Conservation (phyloP, 2,113 vertebrate species). For the Galemys pyrenaicus region DNA sequence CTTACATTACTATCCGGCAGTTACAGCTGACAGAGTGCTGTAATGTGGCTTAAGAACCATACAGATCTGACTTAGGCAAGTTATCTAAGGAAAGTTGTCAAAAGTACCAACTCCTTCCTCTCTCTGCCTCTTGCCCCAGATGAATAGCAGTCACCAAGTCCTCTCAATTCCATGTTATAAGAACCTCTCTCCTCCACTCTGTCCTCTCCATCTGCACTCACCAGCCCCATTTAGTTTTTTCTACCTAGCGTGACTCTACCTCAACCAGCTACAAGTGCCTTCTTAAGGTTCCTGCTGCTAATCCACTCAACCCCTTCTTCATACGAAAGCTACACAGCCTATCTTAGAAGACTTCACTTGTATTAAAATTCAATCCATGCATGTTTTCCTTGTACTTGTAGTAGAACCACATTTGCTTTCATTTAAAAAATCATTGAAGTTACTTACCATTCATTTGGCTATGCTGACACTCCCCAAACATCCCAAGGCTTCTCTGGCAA, state of each 20-base stretch:
- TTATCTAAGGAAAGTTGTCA: not conserved
- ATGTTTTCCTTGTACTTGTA: not conserved
- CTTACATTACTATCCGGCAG: no score
- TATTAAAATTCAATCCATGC: not conserved
- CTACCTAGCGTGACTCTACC: not conserved
- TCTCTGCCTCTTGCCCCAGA: not conserved
- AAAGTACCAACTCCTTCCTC: not conserved
- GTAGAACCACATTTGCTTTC: not conserved
- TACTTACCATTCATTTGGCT: not conserved
- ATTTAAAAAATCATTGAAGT: not conserved
- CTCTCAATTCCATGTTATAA: not conserved
- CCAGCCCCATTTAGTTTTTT: not conserved
- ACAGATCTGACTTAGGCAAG: not conserved
- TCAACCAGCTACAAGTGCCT: not conserved
- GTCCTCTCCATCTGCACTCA: not conserved
- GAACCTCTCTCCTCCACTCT: not conserved
- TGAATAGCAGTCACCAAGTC: not conserved
- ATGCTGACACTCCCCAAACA: not conserved
- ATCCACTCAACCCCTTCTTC: not conserved
- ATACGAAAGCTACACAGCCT: not conserved
- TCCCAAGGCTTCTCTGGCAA: not conserved
- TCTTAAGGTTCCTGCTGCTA: not conserved
- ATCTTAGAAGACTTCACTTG: not conserved
- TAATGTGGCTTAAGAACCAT: not conserved
- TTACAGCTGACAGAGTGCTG: not conserved